These are phyloP conservation scores for Vidua chalybeata DNA, from an alignment of 2,113 vertebrate genomes.

Conservation along the genomic window DNA sequence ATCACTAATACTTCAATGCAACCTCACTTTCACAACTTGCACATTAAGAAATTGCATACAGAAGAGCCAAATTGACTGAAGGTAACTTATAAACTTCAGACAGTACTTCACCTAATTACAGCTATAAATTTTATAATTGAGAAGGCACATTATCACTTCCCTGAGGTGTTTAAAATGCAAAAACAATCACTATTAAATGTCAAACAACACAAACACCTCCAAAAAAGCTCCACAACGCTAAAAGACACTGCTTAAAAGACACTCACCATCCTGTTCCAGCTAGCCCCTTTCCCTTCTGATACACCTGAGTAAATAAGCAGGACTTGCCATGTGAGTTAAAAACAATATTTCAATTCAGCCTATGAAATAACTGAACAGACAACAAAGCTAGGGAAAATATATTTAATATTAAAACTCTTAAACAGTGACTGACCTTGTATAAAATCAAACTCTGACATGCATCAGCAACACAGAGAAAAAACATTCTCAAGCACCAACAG, in stretches of 20 bases:
- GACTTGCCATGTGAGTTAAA: background rate
- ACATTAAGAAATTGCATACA: background rate
- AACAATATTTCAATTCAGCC: background rate
- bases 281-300: background rate
- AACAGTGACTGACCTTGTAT: background rate
- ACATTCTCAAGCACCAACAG: background rate
- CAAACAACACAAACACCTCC: background rate
- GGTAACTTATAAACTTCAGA: background rate
- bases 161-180: background rate
- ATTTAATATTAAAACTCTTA: background rate
- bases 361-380: background rate
- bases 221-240: background rate
- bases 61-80: background rate
- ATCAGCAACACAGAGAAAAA: background rate
- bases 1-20: background rate
- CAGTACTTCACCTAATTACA: slow-evolving; percentile 3
- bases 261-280: background rate
- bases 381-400: background rate
- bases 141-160: background rate
- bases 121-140: background rate
- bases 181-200: background rate
- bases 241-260: background rate
- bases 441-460: background rate
- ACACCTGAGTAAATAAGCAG: background rate
- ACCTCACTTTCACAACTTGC: background rate